A percentile compares a stretch with the other conserved stretches of the same genome.
phyloP scores from a whole-genome alignment of 2,113 vertebrate species.

The Rostratula benghalensis region DNA sequence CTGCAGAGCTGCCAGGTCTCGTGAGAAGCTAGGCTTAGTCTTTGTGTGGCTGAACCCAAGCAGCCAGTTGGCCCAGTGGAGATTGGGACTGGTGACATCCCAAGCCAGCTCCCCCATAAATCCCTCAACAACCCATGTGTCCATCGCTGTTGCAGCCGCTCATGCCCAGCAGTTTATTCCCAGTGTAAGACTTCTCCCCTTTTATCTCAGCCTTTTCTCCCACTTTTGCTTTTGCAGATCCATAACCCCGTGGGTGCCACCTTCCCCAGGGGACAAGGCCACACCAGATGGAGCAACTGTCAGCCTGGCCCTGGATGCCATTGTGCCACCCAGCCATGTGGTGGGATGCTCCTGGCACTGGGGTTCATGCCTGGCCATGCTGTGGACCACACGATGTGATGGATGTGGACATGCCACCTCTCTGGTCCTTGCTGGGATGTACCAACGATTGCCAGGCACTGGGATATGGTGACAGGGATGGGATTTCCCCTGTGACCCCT shows the following conservation, averaged over 20 bases:
- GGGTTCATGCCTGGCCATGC: neutral
- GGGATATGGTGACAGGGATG: fast-evolving
- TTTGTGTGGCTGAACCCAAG: neutral
- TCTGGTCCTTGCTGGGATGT: neutral
- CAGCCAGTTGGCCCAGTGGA: neutral
- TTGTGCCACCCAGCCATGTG: fast-evolving
- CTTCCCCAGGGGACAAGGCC: neutral
- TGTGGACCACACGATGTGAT: fast-evolving
- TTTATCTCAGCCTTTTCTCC: neutral
- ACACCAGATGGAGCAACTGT: fast-evolving
- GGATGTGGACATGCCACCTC: neutral
- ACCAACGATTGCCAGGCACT: neutral
- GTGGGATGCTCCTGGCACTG: fast-evolving
- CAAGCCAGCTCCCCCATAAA: fast-evolving
- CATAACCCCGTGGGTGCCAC: fast-evolving
- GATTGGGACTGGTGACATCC: neutral
- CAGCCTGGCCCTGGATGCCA: neutral
- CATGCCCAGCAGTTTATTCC: neutral
- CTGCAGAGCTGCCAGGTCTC: neutral
- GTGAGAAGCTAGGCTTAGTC: fast-evolving
- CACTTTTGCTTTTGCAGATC: neutral
- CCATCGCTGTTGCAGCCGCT: fast-evolving
- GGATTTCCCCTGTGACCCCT: neutral
- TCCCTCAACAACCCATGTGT: fast-evolving
- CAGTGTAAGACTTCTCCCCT: neutral